Percentiles rank a stretch among this genome's conserved stretches.
Conservation (phyloP, 2,797 vertebrate species). For the Bradypodion pumilum region DNA sequence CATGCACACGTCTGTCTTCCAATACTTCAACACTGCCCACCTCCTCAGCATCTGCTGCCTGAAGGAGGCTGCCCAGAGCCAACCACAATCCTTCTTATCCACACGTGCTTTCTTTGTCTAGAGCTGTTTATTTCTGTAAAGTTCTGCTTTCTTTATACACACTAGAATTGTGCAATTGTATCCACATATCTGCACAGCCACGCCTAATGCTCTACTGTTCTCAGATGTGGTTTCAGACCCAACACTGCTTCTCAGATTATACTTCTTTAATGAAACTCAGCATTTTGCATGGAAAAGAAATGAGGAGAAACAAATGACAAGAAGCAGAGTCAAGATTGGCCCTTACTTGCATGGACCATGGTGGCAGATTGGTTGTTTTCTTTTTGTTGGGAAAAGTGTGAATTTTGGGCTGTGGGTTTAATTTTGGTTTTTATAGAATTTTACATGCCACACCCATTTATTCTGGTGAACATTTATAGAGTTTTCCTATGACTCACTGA, state of each 20-base stretch:
- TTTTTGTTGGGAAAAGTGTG: background rate
- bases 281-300: background rate
- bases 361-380: background rate
- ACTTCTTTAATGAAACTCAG: background rate
- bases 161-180: no score
- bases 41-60: background rate
- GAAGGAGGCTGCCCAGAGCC: background rate
- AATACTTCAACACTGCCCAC: no score
- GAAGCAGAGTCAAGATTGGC: background rate
- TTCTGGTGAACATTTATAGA: background rate
- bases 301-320: background rate
- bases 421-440: no score
- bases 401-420: background rate
- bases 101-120: no score
- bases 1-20: no score
- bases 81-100: no score
- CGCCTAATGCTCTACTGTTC: background rate
- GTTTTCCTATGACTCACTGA: conserved; percentile 50
- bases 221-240: background rate
- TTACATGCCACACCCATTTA: background rate
- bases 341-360: no score
- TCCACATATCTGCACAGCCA: no score
- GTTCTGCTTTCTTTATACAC: no score
- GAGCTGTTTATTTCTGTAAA: no score
- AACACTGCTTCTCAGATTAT: background rate